Conservation (phyloP, 2,113 vertebrate genomes). For the Menura novaehollandiae region DNA sequence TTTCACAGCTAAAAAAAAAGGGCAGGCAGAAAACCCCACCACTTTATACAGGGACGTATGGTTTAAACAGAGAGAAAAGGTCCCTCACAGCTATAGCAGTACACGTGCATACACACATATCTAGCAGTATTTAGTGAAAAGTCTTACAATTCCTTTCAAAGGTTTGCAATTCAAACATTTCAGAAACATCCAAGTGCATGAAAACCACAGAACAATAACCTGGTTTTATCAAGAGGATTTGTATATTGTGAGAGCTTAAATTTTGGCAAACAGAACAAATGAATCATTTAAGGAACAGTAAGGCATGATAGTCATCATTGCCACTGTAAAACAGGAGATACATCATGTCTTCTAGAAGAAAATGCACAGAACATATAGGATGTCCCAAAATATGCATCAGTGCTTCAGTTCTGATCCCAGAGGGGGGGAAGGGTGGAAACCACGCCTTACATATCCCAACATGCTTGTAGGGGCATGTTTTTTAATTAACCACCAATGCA, state of each 20-base stretch:
- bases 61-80: background rate
- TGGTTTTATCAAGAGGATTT: background rate
- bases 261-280: background rate
- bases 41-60: background rate
- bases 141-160: background rate
- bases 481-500: background rate
- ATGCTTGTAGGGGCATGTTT: background rate
- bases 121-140: background rate
- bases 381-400: background rate
- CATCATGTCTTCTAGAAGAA: background rate
- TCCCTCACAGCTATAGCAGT: background rate
- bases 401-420: background rate
- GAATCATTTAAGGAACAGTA: background rate
- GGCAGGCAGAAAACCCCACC: background rate
- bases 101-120: background rate
- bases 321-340: background rate
- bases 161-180: background rate
- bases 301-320: fast-evolving
- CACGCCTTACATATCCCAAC: background rate
- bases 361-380: background rate
- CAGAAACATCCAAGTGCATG: background rate
- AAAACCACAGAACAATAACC: background rate
- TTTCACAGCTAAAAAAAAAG: background rate
- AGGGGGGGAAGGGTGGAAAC: background rate
- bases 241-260: background rate